phyloP scores from a whole-genome alignment of 2,113 vertebrate species.

The Orcinus orca region DNA sequence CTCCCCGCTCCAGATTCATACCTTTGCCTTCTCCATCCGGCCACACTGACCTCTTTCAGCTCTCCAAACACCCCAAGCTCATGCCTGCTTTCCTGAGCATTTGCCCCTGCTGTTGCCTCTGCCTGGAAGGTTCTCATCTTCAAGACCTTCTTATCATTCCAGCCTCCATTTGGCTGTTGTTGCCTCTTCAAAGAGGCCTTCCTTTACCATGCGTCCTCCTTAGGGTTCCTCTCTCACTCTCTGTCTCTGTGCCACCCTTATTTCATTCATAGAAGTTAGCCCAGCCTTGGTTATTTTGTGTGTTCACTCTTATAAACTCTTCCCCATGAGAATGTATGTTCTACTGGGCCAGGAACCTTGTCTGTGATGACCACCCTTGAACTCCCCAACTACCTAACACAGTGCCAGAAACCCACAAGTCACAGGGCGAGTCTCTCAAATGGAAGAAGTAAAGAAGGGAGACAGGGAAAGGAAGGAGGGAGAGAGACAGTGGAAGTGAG shows the following conservation, averaged over 20 bases:
- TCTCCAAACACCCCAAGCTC: not conserved
- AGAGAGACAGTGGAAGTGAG: not conserved
- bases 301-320: not conserved
- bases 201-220: not conserved
- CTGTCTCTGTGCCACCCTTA: not conserved
- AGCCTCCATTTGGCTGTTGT: not conserved
- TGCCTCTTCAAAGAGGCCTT: not conserved
- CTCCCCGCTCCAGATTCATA: not conserved
- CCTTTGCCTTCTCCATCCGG: not conserved
- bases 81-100: not conserved
- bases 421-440: not conserved
- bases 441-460: not conserved
- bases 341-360: not conserved
- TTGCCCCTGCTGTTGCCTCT: not conserved
- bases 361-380: not conserved
- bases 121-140: not conserved
- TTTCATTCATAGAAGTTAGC: not conserved
- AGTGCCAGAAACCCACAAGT: rapidly evolving
- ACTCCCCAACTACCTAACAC: not conserved
- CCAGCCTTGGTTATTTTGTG: not conserved
- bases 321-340: not conserved
- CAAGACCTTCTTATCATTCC: not conserved
- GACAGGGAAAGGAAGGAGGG: not conserved
- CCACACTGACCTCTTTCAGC: not conserved
- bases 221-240: not conserved